phyloP scores from a whole-genome alignment of 2,888 invertebrate species.

The Cephus pygmeus region DNA sequence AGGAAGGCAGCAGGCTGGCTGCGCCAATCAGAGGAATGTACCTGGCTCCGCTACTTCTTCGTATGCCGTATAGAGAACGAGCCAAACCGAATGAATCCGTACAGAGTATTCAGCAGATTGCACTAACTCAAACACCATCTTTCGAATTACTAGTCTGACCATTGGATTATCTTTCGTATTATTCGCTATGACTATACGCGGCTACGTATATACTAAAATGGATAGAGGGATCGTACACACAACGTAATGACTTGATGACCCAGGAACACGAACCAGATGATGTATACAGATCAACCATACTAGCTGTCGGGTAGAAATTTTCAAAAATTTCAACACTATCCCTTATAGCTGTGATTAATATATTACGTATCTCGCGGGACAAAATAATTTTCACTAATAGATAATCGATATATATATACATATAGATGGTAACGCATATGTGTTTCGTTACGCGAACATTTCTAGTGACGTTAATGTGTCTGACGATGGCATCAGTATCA shows the following conservation, averaged over 20 bases:
- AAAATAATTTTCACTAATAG: conserved; percentile 27
- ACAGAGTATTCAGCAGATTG: conserved; percentile 22
- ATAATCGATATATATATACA: conserved; percentile 29
- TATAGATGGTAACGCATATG: conserved; percentile 7
- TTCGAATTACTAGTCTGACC: conserved; percentile 38
- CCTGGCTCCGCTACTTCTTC: conserved; percentile 7
- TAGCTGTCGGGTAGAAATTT: too few species aligned
- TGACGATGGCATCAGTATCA: conserved; percentile 44
- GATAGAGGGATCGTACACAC: too few species aligned
- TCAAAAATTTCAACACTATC: too few species aligned
- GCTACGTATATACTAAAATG: neutral
- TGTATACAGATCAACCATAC: too few species aligned
- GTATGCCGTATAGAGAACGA: neutral
- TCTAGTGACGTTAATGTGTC: conserved; percentile 30
- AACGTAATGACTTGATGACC: too few species aligned
- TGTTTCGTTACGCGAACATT: conserved; percentile 10
- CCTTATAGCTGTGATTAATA: too few species aligned
- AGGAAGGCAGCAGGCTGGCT: conserved; percentile 38
- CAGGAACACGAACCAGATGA: too few species aligned
- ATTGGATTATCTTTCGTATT: conserved; percentile 44
- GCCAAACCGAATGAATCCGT: conserved; percentile 30
- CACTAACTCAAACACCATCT: conserved; percentile 45
- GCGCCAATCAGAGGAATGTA: conserved; percentile 49
- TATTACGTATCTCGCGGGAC: neutral
- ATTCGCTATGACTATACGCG: conserved; percentile 22